phyloP scores from a whole-genome alignment of 2,888 invertebrate genomes.

The Plagiodera versicolora region DNA sequence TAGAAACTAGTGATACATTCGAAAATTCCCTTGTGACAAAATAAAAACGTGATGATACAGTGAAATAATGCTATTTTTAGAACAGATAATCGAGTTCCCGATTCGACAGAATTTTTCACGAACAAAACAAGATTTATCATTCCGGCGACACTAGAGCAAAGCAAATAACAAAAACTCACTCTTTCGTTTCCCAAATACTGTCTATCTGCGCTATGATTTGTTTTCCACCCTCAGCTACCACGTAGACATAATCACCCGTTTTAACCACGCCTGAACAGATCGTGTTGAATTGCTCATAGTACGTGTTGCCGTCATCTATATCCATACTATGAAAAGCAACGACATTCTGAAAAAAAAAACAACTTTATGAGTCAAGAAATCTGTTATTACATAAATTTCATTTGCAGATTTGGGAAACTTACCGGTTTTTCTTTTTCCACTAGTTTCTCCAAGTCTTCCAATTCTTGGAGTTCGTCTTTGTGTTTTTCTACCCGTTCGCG shows the following conservation, averaged over 20 bases:
- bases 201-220: conserved; percentile 93
- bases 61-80: too few species aligned
- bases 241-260: conserved; percentile 93
- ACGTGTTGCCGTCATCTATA: conserved; percentile 76
- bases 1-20: too few species aligned
- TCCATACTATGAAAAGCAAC: conserved; percentile 67
- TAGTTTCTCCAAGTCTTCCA: conserved; percentile 80
- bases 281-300: conserved; percentile 92
- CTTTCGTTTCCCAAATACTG: conserved; percentile 89
- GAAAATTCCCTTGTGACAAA: too few species aligned
- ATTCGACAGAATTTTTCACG: background rate
- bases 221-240: conserved; percentile 86
- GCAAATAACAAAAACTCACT: conserved; percentile 61
- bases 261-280: conserved; percentile 81
- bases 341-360: conserved; percentile 67
- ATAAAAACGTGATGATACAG: background rate
- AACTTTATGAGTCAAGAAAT: background rate
- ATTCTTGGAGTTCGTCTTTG: conserved; percentile 83
- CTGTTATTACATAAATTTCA: background rate
- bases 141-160: background rate
- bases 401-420: conserved; percentile 49
- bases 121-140: background rate
- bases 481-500: conserved; percentile 88
- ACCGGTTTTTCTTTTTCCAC: conserved; percentile 86
- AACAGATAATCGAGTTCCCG: too few species aligned